These are phyloP conservation scores for Tor tambroides DNA, from an alignment of 2,113 vertebrate genomes.

Conservation along the genomic window DNA sequence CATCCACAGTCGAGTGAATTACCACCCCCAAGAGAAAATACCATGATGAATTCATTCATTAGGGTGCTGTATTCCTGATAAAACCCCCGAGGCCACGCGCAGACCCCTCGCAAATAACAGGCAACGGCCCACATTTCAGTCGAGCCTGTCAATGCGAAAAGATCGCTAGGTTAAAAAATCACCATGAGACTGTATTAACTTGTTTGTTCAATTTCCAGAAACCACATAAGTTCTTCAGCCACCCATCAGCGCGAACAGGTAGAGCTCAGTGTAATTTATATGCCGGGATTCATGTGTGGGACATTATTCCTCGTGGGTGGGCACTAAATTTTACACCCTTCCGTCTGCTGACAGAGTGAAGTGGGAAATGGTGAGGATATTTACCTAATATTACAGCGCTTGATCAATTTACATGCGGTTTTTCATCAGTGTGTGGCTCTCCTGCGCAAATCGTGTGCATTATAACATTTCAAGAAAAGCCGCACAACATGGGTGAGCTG, in stretches of 20 bases:
- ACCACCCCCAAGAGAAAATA: constrained; percentile 31
- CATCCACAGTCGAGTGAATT: constrained; percentile 19
- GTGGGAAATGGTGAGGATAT: constrained; percentile 49
- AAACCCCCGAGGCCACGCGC: constrained; percentile 50
- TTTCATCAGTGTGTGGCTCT: constrained; percentile 44
- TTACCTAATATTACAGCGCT: constrained; percentile 60
- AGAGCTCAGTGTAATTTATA: constrained; percentile 58
- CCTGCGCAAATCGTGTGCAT: constrained; percentile 39
- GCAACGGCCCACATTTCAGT: constrained; percentile 61
- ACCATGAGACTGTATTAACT: constrained; percentile 68
- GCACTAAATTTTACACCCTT: constrained; percentile 44
- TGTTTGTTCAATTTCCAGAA: constrained; percentile 72
- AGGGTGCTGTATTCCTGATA: constrained; percentile 44
- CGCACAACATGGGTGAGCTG: constrained; percentile 1
- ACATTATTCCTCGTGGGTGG: constrained; percentile 55
- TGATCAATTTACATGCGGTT: constrained; percentile 61
- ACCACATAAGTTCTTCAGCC: constrained; percentile 67
- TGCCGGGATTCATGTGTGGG: constrained; percentile 57
- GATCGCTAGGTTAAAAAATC: constrained; percentile 59
- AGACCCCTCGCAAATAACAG: constrained; percentile 62
- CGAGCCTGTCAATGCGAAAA: constrained; percentile 62
- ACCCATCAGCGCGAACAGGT: constrained; percentile 25
- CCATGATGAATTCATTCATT: constrained; percentile 34
- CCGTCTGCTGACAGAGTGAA: constrained; percentile 60
- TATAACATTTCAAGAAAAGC: constrained; percentile 60